Percentiles rank a stretch among this genome's conserved stretches.
phyloP scores from a whole-genome alignment of 1,140 invertebrate genomes.

The Pogonomyrmex californicus region DNA sequence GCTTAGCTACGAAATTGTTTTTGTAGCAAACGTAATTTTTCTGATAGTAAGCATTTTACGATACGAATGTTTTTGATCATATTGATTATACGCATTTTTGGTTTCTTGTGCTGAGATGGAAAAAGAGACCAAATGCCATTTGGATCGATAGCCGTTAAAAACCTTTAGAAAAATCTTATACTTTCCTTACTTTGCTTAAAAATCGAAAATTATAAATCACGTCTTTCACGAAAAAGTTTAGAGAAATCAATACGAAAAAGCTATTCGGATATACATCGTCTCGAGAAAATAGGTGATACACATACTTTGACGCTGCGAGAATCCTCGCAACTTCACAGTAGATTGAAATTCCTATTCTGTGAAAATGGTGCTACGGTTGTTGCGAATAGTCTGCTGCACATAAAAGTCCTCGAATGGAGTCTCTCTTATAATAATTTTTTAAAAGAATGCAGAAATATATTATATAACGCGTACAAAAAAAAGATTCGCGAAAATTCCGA shows the following conservation, averaged over 20 bases:
- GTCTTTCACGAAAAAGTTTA: constrained; percentile 5
- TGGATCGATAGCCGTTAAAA: neutral
- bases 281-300: constrained; percentile 5
- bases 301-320: constrained; percentile 21
- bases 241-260: constrained; percentile 4
- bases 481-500: constrained; percentile 27
- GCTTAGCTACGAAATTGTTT: constrained; percentile 3
- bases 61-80: neutral
- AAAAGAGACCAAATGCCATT: neutral
- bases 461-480: neutral
- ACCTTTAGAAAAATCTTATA: neutral
- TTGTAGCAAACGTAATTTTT: neutral
- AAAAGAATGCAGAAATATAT: neutral
- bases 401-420: neutral
- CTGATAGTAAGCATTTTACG: neutral
- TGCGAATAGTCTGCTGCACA: neutral
- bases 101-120: neutral
- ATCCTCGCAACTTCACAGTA: constrained; percentile 21
- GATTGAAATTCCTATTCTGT: constrained; percentile 42
- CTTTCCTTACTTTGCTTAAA: neutral
- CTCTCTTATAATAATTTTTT: constrained; percentile 26
- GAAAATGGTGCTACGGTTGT: neutral
- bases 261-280: neutral
- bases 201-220: neutral
- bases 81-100: neutral